phyloP scores from a whole-genome alignment of 2,797 vertebrate genomes.

The Rhincodon typus region DNA sequence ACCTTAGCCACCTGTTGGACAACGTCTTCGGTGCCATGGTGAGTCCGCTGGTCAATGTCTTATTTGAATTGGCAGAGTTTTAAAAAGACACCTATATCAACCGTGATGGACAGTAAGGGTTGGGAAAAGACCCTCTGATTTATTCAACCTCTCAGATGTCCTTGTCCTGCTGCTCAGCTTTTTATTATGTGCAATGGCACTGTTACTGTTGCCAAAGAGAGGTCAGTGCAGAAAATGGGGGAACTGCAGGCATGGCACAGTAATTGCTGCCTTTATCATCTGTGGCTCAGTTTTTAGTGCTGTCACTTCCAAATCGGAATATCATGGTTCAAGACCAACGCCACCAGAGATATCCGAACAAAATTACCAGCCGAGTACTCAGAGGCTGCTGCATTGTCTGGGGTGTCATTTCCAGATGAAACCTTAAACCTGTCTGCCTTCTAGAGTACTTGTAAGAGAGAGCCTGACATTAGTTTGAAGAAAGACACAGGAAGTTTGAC shows the following conservation, averaged over 20 bases:
- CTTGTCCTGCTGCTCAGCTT: not conserved
- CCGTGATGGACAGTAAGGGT: not conserved
- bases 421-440: not conserved
- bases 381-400: not conserved
- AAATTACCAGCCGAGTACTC: not conserved
- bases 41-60: conserved; percentile 39
- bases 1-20: conserved; percentile 70
- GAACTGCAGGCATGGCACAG: not conserved
- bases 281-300: not conserved
- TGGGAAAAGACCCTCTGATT: not conserved
- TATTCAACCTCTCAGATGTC: not conserved
- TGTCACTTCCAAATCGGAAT: not conserved
- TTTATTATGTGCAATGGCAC: not conserved
- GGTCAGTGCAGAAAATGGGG: not conserved
- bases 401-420: not conserved
- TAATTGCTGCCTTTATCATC: not conserved
- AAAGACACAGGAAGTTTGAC: not conserved
- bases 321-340: not conserved
- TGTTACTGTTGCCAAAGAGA: not conserved
- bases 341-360: not conserved
- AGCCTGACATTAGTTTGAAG: not conserved
- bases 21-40: conserved; percentile 84
- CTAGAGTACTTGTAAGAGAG: not conserved
- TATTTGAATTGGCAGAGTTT: not conserved
- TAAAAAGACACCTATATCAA: not conserved